These are phyloP conservation scores for Heliconius cydno DNA, from an alignment of 2,888 invertebrate species.

Conservation along the genomic window DNA sequence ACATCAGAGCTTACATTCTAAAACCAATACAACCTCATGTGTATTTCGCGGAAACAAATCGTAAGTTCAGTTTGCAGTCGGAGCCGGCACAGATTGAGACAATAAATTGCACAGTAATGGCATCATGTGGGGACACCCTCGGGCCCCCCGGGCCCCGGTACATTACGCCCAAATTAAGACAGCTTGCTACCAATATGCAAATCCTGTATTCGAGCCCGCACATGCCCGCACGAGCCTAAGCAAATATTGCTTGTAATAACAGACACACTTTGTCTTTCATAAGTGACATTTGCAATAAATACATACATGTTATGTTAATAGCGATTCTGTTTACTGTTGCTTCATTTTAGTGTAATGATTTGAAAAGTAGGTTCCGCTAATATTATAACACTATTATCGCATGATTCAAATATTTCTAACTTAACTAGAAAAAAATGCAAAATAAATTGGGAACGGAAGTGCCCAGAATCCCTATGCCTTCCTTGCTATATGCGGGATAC, in stretches of 20 bases:
- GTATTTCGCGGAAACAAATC: slow-evolving; percentile 49
- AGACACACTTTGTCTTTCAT: slow-evolving; percentile 51
- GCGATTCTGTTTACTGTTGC: slow-evolving; percentile 32
- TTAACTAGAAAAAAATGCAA: too few species aligned
- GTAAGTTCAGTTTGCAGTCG: slow-evolving; percentile 52
- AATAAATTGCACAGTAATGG: slow-evolving; percentile 75
- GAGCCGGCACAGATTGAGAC: slow-evolving; percentile 63
- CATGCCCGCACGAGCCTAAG: slow-evolving; percentile 57
- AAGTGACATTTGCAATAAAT: slow-evolving; percentile 53
- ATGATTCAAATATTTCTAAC: too few species aligned
- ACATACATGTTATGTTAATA: slow-evolving; percentile 46
- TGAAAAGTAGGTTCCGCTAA: neutral
- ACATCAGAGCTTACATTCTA: slow-evolving; percentile 21
- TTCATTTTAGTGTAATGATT: slow-evolving; percentile 28
- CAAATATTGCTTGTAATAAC: slow-evolving; percentile 67
- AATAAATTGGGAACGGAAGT: too few species aligned
- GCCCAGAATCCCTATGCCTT: too few species aligned
- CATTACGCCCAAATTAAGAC: slow-evolving; percentile 79
- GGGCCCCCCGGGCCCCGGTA: slow-evolving; percentile 60
- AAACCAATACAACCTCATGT: slow-evolving; percentile 42
- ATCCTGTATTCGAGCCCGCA: slow-evolving; percentile 57
- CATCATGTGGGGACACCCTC: slow-evolving; percentile 68
- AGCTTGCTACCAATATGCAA: slow-evolving; percentile 80
- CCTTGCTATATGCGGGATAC: too few species aligned
- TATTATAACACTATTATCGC: too few species aligned